Percentiles rank a stretch among this genome's conserved stretches.
Conservation (phyloP, 2,888 invertebrate species). For the Calameuta idolon region DNA sequence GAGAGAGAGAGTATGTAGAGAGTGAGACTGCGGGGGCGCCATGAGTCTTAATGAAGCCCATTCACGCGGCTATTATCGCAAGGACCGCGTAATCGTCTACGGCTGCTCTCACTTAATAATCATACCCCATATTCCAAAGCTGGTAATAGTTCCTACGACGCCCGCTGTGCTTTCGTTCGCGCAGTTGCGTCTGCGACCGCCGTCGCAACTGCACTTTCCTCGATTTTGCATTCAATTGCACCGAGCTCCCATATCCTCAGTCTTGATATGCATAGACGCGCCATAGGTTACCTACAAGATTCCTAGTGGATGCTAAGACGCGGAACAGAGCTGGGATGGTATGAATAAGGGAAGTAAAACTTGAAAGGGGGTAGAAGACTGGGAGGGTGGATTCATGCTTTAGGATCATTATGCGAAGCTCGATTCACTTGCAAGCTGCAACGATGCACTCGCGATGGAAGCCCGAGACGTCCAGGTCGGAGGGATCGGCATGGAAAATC, state of each 20-base stretch:
- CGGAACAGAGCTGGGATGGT: not conserved
- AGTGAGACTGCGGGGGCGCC: conserved; percentile 21
- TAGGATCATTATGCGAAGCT: not conserved
- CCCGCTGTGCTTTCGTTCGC: not conserved
- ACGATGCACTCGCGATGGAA: not conserved
- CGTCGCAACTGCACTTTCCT: not conserved
- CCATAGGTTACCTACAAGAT: not conserved
- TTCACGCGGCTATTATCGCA: conserved; percentile 62
- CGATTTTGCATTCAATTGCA: not conserved
- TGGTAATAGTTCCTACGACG: conserved; percentile 47
- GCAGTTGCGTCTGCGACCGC: not conserved
- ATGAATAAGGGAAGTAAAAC: not conserved
- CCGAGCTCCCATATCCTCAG: not conserved
- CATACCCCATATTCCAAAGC: conserved; percentile 55
- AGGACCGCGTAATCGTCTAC: conserved; percentile 60
- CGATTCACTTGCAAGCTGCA: not conserved
- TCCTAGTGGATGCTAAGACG: not conserved
- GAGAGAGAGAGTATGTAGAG: not conserved
- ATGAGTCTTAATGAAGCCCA: conserved; percentile 63
- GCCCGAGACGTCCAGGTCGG: not conserved
- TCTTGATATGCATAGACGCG: not conserved
- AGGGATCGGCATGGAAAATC: not conserved
- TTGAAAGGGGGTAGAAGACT: not conserved
- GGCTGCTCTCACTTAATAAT: conserved; percentile 63
- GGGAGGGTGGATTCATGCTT: not conserved